Base-by-base conservation (phyloP, 2,113 vertebrate genomes). In the Bambusicola thoracicus region DNA sequence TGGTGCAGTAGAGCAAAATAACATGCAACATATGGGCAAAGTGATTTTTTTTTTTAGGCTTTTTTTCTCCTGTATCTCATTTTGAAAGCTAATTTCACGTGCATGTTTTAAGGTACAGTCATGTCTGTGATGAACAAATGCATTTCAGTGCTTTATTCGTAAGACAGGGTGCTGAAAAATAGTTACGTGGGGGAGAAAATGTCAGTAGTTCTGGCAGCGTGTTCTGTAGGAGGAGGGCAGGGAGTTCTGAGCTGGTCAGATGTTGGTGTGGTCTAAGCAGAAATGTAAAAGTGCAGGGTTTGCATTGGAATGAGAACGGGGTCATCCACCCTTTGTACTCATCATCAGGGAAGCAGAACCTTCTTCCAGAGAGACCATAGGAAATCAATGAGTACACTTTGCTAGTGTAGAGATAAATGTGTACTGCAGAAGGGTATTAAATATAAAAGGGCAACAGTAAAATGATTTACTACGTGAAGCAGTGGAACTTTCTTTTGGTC, bases 331-430 rank as follows among this genome's bases (percentile, higher is more conserved):
- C 98, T 98, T 98, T 92, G 98, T 98, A 98, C 98, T 98, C 98
- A 97, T 98, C 98, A 97, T 98, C 98, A 98, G 96, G 96, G 97
- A 98, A 98, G 98, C 98, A 97, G 97, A 98, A 98, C 98, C 98
- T 98, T 98, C 98, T 98, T 98, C 98, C 92, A 97, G 98, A 98
- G 98, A 97, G 97, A 97, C 96, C 98, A 98, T 98, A 97, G 98
- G 99, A 99, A 99, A 99, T 99, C 99, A 98, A 98, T 99, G 98
- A 96, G 96, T 97, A 97, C 96, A 96, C 98, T 98, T 98, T 98
- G 97, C 97, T 96, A 88, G 97, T 81, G 76, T 95, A 95, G 96
- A 97, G 96, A 97, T 97, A 96, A 97, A 95, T 95, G 97, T 93
- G 93, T 96, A 91, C 90, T 95, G 96, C 96, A 96, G 96, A 96